These are phyloP conservation scores for Palloptera scutellata DNA, from an alignment of 2,888 invertebrate genomes.

Conservation along the genomic window DNA sequence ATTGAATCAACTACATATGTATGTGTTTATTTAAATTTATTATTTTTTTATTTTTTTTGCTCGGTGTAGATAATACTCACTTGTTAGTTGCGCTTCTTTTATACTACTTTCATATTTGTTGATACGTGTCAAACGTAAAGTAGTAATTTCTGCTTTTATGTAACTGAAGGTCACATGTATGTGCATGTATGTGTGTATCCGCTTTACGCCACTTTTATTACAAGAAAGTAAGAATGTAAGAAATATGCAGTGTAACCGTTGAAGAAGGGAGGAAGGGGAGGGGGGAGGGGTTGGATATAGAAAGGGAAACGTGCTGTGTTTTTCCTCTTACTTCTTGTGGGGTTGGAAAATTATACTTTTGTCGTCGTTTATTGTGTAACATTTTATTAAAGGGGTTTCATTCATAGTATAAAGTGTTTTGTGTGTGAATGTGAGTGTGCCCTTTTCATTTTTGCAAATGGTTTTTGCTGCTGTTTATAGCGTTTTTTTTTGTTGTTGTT, in stretches of 20 bases:
- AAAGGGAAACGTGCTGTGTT: not conserved
- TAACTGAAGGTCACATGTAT: too few species aligned
- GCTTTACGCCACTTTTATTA: not conserved
- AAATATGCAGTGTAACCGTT: too few species aligned
- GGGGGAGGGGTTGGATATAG: too few species aligned
- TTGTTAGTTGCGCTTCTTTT: not conserved
- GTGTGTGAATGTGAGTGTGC: not conserved
- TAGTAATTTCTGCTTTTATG: constrained; percentile 25
- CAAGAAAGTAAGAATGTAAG: not conserved
- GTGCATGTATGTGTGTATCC: not conserved
- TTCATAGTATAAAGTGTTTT: too few species aligned
- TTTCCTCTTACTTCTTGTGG: not conserved
- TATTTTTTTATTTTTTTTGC: constrained; percentile 10
- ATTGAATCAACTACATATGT: too few species aligned
- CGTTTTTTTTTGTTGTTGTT: not conserved
- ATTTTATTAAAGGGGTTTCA: not conserved
- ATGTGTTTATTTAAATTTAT: not conserved
- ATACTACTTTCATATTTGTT: constrained; percentile 1
- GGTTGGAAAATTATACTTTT: constrained; percentile 3
- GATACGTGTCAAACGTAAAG: constrained; percentile 34
- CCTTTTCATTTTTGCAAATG: not conserved
- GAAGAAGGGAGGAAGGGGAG: too few species aligned
- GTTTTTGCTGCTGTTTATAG: not conserved
- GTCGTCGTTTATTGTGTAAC: not conserved
- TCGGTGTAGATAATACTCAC: not conserved